These are phyloP conservation scores for Phymorhynchus buccinoides DNA, from an alignment of 1,140 invertebrate genomes.

Conservation along the genomic window DNA sequence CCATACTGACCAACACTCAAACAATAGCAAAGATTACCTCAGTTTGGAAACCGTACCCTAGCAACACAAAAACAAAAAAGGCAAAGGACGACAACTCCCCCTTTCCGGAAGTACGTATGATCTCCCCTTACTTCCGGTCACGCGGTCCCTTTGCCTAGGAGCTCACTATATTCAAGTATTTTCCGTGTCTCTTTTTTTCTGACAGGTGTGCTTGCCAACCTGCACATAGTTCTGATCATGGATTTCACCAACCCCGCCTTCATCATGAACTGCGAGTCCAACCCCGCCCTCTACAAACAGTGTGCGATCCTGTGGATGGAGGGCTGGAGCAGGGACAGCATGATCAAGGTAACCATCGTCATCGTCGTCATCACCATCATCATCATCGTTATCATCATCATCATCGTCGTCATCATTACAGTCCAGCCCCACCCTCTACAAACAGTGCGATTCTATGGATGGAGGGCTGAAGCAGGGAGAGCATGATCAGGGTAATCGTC, in stretches of 20 bases:
- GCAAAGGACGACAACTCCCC: too few relatives aligned
- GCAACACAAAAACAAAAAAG: too few relatives aligned
- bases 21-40: too few relatives aligned
- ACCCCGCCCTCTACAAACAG: slow-evolving; percentile 85
- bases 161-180: too few relatives aligned
- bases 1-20: too few relatives aligned
- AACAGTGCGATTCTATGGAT: slow-evolving; percentile 85
- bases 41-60: too few relatives aligned
- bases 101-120: too few relatives aligned
- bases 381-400: slow-evolving; percentile 13
- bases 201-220: slow-evolving; percentile 85
- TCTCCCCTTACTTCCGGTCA: too few relatives aligned
- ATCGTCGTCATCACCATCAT: slow-evolving; percentile 6
- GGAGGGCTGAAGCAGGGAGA: slow-evolving; percentile 78
- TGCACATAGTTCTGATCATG: slow-evolving; percentile 89
- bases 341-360: slow-evolving; percentile 73
- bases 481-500: slow-evolving; percentile 75
- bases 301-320: slow-evolving; percentile 85
- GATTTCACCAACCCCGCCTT: slow-evolving; percentile 84
- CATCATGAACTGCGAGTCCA: slow-evolving; percentile 81
- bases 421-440: slow-evolving; percentile 86
- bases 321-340: slow-evolving; percentile 77
- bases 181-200: too few relatives aligned
- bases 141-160: too few relatives aligned
- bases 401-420: slow-evolving; percentile 75